Conservation (phyloP, 2,797 vertebrate genomes). For the Crotalus adamanteus region DNA sequence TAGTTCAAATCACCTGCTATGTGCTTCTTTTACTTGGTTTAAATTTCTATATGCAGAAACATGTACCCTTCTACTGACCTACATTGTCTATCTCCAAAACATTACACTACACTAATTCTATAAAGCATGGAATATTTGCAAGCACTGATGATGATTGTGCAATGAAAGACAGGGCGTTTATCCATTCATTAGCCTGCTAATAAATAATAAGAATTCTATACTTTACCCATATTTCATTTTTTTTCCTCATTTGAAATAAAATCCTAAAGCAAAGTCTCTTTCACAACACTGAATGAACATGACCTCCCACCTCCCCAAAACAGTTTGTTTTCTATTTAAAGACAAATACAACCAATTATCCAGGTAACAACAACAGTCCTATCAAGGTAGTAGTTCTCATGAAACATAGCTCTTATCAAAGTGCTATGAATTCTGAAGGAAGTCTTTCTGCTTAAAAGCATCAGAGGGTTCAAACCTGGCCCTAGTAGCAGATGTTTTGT, state of each 20-base stretch:
- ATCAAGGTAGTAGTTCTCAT: not conserved
- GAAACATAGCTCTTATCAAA: not conserved
- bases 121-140: not conserved
- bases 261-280: not conserved
- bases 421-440: constrained; percentile 1
- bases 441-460: constrained; percentile 1
- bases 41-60: not conserved
- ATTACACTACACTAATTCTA: not conserved
- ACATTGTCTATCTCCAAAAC: not conserved
- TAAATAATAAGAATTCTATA: not conserved
- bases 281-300: not conserved
- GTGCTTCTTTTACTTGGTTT: not conserved
- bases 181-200: not conserved
- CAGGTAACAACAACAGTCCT: not conserved
- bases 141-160: not conserved
- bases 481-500: not conserved
- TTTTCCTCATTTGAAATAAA: not conserved
- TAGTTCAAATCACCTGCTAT: not conserved
- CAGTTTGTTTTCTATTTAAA: not conserved
- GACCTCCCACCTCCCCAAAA: not conserved
- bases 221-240: not conserved
- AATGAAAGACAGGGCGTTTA: not conserved
- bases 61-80: not conserved
- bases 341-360: not conserved
- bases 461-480: not conserved